These are phyloP conservation scores for Campoplex capitator DNA, from an alignment of 2,888 invertebrate genomes.

Conservation along the genomic window DNA sequence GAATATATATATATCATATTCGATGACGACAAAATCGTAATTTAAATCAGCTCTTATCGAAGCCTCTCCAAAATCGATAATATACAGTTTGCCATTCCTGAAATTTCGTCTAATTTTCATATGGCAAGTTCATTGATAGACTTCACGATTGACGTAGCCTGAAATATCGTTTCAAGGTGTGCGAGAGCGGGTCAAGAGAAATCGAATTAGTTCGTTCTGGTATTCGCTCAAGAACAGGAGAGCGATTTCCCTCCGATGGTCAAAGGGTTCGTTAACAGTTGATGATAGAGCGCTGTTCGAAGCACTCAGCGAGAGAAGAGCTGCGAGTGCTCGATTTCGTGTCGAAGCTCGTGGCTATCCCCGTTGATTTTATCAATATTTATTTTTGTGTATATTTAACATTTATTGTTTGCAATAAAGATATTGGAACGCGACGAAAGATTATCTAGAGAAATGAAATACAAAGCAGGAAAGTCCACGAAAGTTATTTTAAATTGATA, in stretches of 20 bases:
- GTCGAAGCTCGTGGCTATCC: too few species aligned
- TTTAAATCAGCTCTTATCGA: background rate
- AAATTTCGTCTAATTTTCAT: background rate
- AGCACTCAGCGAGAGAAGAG: conserved; percentile 24
- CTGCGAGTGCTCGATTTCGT: too few species aligned
- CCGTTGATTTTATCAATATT: background rate
- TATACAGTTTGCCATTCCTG: background rate
- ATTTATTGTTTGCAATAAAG: background rate
- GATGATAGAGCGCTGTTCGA: conserved; percentile 8
- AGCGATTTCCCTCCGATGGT: conserved; percentile 26
- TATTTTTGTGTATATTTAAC: background rate
- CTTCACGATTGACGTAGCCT: background rate
- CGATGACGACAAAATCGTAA: background rate
- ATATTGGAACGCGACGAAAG: background rate
- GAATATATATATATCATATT: background rate
- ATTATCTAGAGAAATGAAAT: background rate
- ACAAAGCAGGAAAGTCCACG: background rate
- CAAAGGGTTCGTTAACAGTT: conserved; percentile 55
- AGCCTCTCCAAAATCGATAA: background rate
- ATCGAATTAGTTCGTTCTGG: conserved; percentile 50
- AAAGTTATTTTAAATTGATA: background rate
- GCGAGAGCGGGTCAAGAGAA: conserved; percentile 3
- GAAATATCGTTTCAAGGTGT: conserved; percentile 38
- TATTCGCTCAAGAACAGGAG: background rate
- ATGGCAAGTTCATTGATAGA: background rate